Base-by-base conservation (phyloP, 2,113 vertebrate species). In the Aegithalos caudatus region DNA sequence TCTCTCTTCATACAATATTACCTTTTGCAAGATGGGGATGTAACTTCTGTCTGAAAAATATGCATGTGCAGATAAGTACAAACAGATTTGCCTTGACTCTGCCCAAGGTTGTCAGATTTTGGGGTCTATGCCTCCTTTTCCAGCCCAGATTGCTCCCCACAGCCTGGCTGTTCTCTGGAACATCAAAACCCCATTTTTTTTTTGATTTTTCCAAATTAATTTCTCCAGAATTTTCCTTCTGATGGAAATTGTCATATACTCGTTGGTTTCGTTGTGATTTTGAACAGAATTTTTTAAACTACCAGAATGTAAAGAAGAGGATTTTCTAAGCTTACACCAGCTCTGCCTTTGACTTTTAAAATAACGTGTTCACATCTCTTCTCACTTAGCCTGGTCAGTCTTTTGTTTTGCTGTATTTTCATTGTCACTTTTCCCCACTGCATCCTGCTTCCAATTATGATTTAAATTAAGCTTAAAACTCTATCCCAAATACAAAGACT, bases 401-500 rank as follows among this genome's bases (percentile, higher is more conserved):
- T 81, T 96, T 90, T 86, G 71, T 92, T 93, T 93, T 62, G 24
- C 38, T 81, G 20, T 37, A 21, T 78, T 83, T 56, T 67, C 44
- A 72, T 74, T 86, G 80, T 80, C 81, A 42, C 27, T 67, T 95
- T 58, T 31, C 40, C 65, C 62, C 33, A 53, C 40, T 85, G 81
- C 51, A 54, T 78, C 61, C 53, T 48, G 37, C 44, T 93, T 84
- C 44, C 8, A 14, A 92, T 94, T 90, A 84, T 74, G 31, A 95
- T 94, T 96, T 62, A 97, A 93, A 90, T 88, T 88, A 88, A 79
- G 25, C 82, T 88, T 47, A 86, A 81, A 96, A 56, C 29, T 88
- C 71, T 35, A 58, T 82, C n/a, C 35, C 53, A 69, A 94, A 64
- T 40, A 82, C 57, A 93, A 82, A 90, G 88, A 15, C 28, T 78